Base-by-base conservation (phyloP, 2,113 vertebrate genomes). In the Nesogale talazaci region DNA sequence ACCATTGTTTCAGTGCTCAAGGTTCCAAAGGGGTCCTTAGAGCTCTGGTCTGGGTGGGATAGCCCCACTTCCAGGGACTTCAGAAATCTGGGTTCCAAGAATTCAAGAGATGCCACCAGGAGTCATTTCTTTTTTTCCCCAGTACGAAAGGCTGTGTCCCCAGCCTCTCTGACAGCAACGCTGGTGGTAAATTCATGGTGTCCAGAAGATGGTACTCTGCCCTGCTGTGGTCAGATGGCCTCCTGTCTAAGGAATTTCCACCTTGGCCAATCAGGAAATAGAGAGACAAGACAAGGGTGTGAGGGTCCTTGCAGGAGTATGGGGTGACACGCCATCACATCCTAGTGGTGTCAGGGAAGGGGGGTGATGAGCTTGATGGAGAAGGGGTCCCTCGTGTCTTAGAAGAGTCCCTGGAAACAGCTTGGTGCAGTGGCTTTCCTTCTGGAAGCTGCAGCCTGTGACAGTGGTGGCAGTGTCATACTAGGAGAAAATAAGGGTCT, bases 391-490 rank as follows among this genome's bases (percentile, higher is more conserved):
- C 31, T 34, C 2, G 3, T 76, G 16, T 91, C 57, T 83, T 31
- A 90, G 31, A 86, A 78, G 38, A 93, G 70, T 25, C 79, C 82
- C 23, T 65, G 74, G 80, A 94, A 94, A 81, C 36, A 94, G 70
- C 15, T 29, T 80, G 40, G 31, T 34, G 17, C 23, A 3, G 17
- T 14, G 76, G 65, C 67, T 42, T 88, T 29, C 25, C 34, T 70
- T 89, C 38, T 75, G 83, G 82, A 74, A 63, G 75, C 20, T 14
- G 12, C 61, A 69, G 36, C 27, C 86, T 89, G 61, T 29, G 2
- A 3, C 19, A 3, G 4, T 61, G 56, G 57, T 36, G 56, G 40
- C 22, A 52, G 38, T 14, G 12, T 52, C 78, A 70, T 7, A 79
- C 42, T 14, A 90, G 15, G 10, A 90, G 19, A 12, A 52, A 52